These are phyloP conservation scores for Capitulum mitella DNA, from an alignment of 2,888 invertebrate genomes.

Conservation along the genomic window DNA sequence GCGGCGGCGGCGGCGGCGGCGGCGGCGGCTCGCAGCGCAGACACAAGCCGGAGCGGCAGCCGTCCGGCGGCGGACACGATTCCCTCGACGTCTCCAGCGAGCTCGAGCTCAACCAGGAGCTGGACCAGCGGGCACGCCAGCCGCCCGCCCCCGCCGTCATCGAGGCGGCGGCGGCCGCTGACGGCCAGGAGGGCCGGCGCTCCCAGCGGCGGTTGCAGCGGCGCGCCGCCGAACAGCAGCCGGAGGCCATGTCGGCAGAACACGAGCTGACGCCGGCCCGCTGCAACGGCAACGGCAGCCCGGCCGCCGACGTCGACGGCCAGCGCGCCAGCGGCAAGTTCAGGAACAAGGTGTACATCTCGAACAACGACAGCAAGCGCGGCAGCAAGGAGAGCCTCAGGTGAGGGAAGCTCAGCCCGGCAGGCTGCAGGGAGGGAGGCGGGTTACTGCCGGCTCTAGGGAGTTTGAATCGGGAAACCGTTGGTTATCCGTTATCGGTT, in stretches of 20 bases:
- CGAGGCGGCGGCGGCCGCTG: background rate
- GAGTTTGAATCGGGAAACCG: too few species aligned
- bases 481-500: too few species aligned
- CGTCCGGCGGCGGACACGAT: background rate
- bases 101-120: background rate
- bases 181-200: background rate
- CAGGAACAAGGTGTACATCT: background rate
- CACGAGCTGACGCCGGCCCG: background rate
- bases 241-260: too few species aligned
- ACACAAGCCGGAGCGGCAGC: background rate
- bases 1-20: background rate
- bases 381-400: slow-evolving; percentile 20
- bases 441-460: background rate
- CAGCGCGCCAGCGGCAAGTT: background rate
- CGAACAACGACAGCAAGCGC: slow-evolving; percentile 13
- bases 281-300: background rate
- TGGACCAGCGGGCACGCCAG: background rate
- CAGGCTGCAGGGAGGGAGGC: background rate
- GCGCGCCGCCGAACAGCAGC: background rate
- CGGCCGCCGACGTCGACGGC: background rate
- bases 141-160: background rate
- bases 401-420: too few species aligned
- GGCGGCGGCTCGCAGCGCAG: too few species aligned
- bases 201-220: background rate
- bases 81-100: background rate